Base-by-base conservation (phyloP, 2,797 vertebrate species). In the Diceros bicornis region DNA sequence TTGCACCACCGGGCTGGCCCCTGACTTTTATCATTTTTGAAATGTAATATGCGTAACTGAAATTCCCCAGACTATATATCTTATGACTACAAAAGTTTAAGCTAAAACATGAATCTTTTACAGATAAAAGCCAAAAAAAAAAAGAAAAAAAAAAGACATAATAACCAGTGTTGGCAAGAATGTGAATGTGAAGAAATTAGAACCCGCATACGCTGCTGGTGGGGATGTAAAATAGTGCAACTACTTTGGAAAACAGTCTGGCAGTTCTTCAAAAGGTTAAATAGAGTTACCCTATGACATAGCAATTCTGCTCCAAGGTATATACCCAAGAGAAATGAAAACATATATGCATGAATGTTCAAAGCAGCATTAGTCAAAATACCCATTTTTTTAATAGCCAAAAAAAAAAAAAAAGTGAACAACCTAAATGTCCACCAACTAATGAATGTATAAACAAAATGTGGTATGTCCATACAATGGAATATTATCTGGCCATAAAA, bases 21-120 rank as follows among this genome's bases (percentile, higher is more conserved):
- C 41, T 41, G 4, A 41, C 41, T 41, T 41, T 41, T 41, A 41
- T 41, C 41, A 41, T 41, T 98, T 98, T 97, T 97, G 71, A 95
- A 96, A 94, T 86, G 96, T 82, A 96, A 96, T 98, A 97, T 91
- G n/a, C 59, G 66, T 62, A 66, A 57, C 68, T 64, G 75, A 50
- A 95, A 84, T 41, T 82, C 77, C 78, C 50, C 59, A 95, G 90
- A 94, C 17, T 16, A 16, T 8, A 17, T 21, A 18, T 89, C 7
- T 88, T n/a, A 50, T 0, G 29, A 78, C 3, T 78, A 82, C 14
- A 62, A 82, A 82, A 41, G 55, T 84, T 37, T 87, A 91, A 93
- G 18, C 68, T 93, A 74, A 29, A 89, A 78, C 72, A 64, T 1
- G 11, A 50, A 64, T 87, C 68, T 95, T 72, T 61, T 81, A 71